These are phyloP conservation scores for Hoplostethus mediterraneus DNA, from an alignment of 2,797 vertebrate genomes.

Conservation along the genomic window DNA sequence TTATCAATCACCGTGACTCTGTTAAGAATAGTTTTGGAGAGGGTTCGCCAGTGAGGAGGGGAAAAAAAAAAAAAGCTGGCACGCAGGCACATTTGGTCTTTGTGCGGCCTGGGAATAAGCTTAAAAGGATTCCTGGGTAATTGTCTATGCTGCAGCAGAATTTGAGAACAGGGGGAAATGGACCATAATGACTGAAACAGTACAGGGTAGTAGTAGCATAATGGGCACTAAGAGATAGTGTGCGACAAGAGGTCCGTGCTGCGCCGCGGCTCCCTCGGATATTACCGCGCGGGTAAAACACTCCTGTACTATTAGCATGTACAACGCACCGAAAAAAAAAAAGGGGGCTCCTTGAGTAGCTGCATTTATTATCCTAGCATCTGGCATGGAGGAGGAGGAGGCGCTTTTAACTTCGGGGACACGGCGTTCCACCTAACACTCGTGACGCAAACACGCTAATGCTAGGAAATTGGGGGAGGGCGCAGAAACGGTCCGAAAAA, in stretches of 20 bases:
- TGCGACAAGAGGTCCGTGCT: conserved; percentile 35
- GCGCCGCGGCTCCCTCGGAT: conserved; percentile 30
- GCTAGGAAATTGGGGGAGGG: conserved; percentile 20
- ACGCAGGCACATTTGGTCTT: conserved; percentile 61
- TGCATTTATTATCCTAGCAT: conserved; percentile 49
- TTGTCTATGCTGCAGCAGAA: conserved; percentile 68
- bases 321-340: conserved; percentile 31
- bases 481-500: conserved; percentile 26
- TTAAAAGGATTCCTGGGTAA: conserved; percentile 80
- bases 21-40: conserved; percentile 60
- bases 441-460: conserved; percentile 39
- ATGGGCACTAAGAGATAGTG: conserved; percentile 42
- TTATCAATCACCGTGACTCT: conserved; percentile 54
- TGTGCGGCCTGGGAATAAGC: conserved; percentile 63
- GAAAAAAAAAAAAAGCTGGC: conserved; percentile 56
- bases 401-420: conserved; percentile 33
- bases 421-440: conserved; percentile 31
- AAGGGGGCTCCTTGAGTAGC: conserved; percentile 1
- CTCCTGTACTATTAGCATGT: conserved; percentile 36
- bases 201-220: conserved; percentile 55
- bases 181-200: conserved; percentile 67
- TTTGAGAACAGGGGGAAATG: conserved; percentile 66
- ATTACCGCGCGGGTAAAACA: conserved; percentile 59
- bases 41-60: conserved; percentile 58
- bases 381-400: not conserved